phyloP scores from a whole-genome alignment of 2,113 vertebrate species.

The Leucosticte australis region DNA sequence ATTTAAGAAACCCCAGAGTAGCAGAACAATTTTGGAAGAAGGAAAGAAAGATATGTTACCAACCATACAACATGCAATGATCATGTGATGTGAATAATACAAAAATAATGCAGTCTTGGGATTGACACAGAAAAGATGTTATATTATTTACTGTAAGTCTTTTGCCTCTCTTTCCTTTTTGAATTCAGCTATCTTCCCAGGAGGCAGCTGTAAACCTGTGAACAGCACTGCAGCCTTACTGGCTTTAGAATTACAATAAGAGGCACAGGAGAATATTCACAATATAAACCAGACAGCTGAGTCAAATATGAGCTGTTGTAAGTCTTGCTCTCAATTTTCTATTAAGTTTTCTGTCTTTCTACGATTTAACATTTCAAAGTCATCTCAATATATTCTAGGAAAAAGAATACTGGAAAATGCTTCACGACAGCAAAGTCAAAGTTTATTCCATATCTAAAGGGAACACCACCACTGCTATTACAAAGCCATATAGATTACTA shows the following conservation, averaged over 20 bases:
- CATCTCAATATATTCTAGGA: background rate
- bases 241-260: background rate
- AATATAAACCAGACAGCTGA: background rate
- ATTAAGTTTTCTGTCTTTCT: background rate
- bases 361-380: background rate
- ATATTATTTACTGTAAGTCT: background rate
- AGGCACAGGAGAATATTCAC: background rate
- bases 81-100: background rate
- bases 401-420: background rate
- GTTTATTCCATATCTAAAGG: background rate
- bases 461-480: background rate
- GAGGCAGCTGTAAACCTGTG: background rate
- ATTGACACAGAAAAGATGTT: background rate
- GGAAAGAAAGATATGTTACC: background rate
- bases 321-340: background rate
- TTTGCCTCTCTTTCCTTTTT: background rate
- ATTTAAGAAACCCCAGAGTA: background rate
- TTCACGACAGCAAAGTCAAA: background rate
- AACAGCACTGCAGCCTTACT: background rate
- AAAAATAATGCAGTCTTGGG: background rate
- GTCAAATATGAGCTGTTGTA: background rate
- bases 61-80: fast-evolving
- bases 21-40: background rate
- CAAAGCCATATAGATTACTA: background rate
- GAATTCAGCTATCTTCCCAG: background rate